Conservation (phyloP, 2,113 vertebrate species). For the Cheirogaleus medius region DNA sequence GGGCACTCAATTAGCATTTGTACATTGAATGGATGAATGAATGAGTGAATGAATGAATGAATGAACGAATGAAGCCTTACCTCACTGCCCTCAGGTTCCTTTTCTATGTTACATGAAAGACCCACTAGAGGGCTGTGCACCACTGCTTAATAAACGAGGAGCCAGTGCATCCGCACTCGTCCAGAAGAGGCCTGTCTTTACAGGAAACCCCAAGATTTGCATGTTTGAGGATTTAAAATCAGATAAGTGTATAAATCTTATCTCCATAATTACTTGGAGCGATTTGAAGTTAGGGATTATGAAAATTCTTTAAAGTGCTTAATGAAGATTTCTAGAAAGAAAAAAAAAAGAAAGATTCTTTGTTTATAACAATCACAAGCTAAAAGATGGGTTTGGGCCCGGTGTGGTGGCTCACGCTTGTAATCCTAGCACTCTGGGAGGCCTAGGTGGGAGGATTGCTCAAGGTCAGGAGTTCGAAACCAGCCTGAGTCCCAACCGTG, state of each 20-base stretch:
- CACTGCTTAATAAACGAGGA: accelerated
- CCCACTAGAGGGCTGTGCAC: constrained; percentile 54
- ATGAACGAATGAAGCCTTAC: background rate
- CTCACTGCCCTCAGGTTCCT: background rate
- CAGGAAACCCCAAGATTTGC: background rate
- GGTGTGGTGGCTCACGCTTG: too few species aligned
- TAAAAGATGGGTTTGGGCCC: background rate
- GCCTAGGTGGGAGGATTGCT: too few species aligned
- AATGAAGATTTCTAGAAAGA: background rate
- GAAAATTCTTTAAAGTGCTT: background rate
- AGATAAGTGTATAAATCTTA: background rate
- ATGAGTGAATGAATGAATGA: background rate
- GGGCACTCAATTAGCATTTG: background rate
- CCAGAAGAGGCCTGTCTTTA: background rate
- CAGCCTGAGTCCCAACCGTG: too few species aligned
- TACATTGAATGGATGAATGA: background rate
- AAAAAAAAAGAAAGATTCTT: background rate
- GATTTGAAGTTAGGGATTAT: background rate
- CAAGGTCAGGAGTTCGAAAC: too few species aligned
- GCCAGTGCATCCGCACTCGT: accelerated
- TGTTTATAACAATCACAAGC: background rate
- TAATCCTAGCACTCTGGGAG: too few species aligned
- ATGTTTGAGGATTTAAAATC: background rate
- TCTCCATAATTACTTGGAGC: background rate
- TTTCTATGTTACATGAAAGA: background rate